Base-by-base conservation (phyloP, 2,113 vertebrate genomes). In the Bubalus kerabau region DNA sequence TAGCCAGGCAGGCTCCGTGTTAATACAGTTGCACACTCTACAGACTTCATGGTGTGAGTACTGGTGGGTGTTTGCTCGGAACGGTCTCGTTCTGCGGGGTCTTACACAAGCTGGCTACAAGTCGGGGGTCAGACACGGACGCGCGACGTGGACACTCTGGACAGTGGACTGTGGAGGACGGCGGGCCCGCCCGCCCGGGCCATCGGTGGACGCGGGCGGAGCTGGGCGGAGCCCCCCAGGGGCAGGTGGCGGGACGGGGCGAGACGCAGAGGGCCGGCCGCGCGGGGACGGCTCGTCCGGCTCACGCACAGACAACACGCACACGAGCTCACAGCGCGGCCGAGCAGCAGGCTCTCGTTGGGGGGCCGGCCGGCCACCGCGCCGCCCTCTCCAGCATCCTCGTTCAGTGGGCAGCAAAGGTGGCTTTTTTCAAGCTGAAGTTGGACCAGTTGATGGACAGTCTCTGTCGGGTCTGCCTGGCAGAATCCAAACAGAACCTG, bases 381-480 rank as follows among this genome's bases (percentile, higher is more conserved):
- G 95, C 93, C 98, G 97, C 97, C 98, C 87, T 99, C 98, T 97
- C 93, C 95, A 76, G 95, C 98, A 90, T 92, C 92, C 97, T 94
- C 92, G 87, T 97, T 99, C 99, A 99, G 98, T 99, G 99, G 98
- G 99, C 99, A 98, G 99, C 99, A 97, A 99, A 99, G 40, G 99
- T 99, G 90, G 99, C 99, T 98, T 99, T 99, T 99, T 99, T 99
- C 99, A 99, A 99, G 98, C 99, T 99, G 98, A 99, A 99, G 98
- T 99, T 99, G 98, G 99, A 99, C 99, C 99, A 99, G 99, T 99
- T 99, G 99, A 99, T 99, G 96, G 99, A 99, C 94, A 99, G 99
- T 97, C 99, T 99, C 92, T 99, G 99, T 91, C 99, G 99, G 21
- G 99, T 99, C 99, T 99, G 99, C 95, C 99, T 99, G 43, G 99